Base-by-base conservation (phyloP, 2,113 vertebrate genomes). In the Pterocles gutturalis region DNA sequence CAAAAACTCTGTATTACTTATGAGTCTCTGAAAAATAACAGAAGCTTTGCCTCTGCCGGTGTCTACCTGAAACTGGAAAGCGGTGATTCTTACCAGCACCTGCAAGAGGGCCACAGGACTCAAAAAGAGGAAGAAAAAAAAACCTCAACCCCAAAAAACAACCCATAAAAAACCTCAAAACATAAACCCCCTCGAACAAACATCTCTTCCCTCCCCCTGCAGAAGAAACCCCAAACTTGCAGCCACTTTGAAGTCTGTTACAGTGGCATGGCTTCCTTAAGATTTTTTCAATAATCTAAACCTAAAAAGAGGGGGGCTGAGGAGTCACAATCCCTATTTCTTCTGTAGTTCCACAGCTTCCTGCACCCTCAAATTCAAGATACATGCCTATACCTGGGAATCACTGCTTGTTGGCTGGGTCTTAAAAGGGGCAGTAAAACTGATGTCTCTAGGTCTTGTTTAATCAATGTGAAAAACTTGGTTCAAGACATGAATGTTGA, bases 351-450 rank as follows among this genome's bases (percentile, higher is more conserved):
- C 62, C 28, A 34, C 46, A 82, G 26, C 45, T 94, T 90, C 60
- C 67, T 89, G 5, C 6, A 13, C 19, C 69, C 61, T 61, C 61
- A 20, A 5, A 14, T 79, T 26, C 38, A 61, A 81, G 94, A 72
- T 54, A 25, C n/a, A 25, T 89, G 61, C 62, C 51, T 54, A 9
- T 16, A 4, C 38, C 69, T 90, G 61, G 73, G 53, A 94, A 95
- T 77, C 73, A 53, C 67, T 13, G 53, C n/a, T 3, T 87, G 64
- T 78, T 72, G 17, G 7, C 61, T 70, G 83, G 95, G 24, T 24
- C 41, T 87, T 81, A 65, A 57, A 93, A 86, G 69, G 29, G 8
- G 28, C 45, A 95, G 20, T 31, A 93, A 65, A 90, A 81, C 28
- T 38, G 10, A 49, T 53, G 7, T 49, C 25, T 89, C 9, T 16